Evolutionary conservation across 2,797 vertebrate species (phyloP).

Genomic region (Rachycentron canadum): DNA sequence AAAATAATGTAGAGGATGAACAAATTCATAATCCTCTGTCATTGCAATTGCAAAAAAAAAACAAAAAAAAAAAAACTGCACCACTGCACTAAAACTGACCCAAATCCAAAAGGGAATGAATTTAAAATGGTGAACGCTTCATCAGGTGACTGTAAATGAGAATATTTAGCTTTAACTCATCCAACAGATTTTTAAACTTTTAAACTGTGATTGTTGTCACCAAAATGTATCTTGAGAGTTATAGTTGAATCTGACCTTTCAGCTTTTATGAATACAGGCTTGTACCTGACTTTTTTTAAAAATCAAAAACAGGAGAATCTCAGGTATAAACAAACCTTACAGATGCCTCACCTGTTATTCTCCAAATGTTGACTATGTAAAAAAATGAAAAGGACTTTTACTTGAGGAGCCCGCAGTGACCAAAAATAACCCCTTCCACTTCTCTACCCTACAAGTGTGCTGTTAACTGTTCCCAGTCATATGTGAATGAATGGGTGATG

Average conservation of each 20-base stretch:
- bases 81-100: too few relatives aligned
- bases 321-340: background rate
- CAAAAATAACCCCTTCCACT: constrained; percentile 5
- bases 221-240: background rate
- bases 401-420: background rate
- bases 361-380: background rate
- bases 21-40: too few relatives aligned
- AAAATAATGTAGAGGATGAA: too few relatives aligned
- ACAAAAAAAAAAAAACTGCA: too few relatives aligned
- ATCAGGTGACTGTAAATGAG: background rate
- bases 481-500: constrained; percentile 36
- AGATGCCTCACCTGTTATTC: constrained; percentile 26
- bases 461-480: constrained; percentile 28
- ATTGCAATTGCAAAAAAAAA: too few relatives aligned
- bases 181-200: background rate
- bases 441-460: background rate
- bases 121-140: constrained; percentile 2
- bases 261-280: constrained; percentile 1
- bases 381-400: constrained; percentile 24
- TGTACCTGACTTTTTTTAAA: constrained; percentile 6
- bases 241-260: background rate
- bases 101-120: background rate
- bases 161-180: background rate
- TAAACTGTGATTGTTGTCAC: background rate
- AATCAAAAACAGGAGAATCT: background rate